Base-by-base conservation (phyloP, 2,888 invertebrate species). In the Odontomyia ornata region DNA sequence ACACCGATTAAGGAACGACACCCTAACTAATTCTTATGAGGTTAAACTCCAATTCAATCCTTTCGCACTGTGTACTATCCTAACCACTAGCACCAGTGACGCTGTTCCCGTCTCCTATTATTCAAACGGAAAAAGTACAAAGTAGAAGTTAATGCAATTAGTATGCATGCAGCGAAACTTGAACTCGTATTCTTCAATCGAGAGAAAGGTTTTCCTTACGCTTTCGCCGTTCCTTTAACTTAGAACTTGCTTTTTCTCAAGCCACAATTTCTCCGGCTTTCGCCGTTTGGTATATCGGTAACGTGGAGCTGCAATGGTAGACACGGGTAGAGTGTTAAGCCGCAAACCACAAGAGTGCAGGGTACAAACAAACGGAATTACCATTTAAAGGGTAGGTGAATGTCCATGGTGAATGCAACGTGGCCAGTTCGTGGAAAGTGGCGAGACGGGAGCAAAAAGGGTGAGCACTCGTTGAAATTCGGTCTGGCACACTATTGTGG, bases 121-220 rank as follows among this genome's bases (percentile, higher is more conserved):
- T 23, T 60, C 23, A 60, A 73, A 69, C n/a, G 69, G 43, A 25
- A 60, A 57, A 57, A n/a, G 36, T 27, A 73, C 36, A 73, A 73
- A 73, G 56, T 57, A 57, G 21, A 73, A 73, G 73, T 73, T 73
- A 56, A 73, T 73, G 73, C 73, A 73, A 73, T 73, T 73, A 73
- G 60, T 73, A 47, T 73, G 73, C 73, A 73, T 60, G 36, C 52
- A 57, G 60, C 43, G 23, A 36, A 73, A 57, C 73, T 73, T 27
- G 69, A 57, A 36, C 57, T 73, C 21, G 73, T 30, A 69, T 69
- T 69, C 69, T 47, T 69, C 69, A 25, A 47, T 36, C 15, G 28
- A 18, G 15, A 13, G 47, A 69, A 25, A 25, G 46, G 47, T 69
- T 69, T 47, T 47, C 47, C 69, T 30, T 30, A 23, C 18, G 43